Percentiles rank a stretch among this genome's conserved stretches.
Evolutionary conservation across 2,113 vertebrate species (phyloP).

Genomic region (Eudyptes chrysolophus): DNA sequence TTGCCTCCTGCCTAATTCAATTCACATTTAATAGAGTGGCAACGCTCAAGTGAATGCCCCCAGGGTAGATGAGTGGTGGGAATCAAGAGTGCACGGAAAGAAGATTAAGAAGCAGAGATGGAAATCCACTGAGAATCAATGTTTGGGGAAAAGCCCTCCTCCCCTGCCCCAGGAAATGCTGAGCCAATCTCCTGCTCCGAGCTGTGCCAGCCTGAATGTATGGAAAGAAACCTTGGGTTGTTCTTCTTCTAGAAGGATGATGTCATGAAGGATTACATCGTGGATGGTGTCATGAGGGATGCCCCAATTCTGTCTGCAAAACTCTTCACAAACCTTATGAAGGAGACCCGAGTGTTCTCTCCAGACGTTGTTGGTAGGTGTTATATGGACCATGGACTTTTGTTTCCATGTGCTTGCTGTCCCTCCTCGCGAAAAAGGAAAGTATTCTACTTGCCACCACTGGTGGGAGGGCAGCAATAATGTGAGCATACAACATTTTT

Average conservation of each 20-base stretch:
- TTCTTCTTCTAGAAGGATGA: neutral
- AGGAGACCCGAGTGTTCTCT: neutral
- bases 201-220: neutral
- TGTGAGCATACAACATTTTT: neutral
- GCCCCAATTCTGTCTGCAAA: neutral
- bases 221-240: neutral
- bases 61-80: neutral
- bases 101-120: neutral
- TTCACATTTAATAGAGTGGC: neutral
- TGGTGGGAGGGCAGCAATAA: neutral
- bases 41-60: neutral
- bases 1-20: constrained; percentile 34
- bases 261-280: neutral
- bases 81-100: neutral
- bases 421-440: neutral
- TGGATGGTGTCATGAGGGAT: neutral
- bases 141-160: neutral
- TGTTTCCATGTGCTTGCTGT: neutral
- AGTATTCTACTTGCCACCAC: neutral
- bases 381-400: fast-evolving
- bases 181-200: neutral
- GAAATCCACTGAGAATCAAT: neutral
- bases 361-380: neutral
- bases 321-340: neutral
- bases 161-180: neutral